Percentiles rank a stretch among this genome's conserved stretches.
Conservation (phyloP, 2,888 invertebrate genomes). For the Leptinotarsa haldemani region DNA sequence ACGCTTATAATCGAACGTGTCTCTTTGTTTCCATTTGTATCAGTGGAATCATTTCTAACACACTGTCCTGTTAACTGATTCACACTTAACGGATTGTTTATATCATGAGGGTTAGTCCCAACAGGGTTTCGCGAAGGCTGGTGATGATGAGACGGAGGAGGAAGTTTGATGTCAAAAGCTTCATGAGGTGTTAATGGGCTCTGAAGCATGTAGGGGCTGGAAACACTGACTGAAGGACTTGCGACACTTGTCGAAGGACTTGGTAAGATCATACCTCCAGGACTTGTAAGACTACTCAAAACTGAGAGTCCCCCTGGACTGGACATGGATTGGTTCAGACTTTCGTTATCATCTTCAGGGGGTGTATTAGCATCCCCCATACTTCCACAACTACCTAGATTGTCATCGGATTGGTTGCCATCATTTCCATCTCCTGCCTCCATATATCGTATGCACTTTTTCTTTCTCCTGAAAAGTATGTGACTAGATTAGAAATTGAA, state of each 20-base stretch:
- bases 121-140: slow-evolving; percentile 80
- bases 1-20: slow-evolving; percentile 66
- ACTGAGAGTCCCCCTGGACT: slow-evolving; percentile 75
- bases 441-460: slow-evolving; percentile 96
- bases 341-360: slow-evolving; percentile 76
- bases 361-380: slow-evolving; percentile 78
- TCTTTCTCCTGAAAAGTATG: slow-evolving; percentile 83
- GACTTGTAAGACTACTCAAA: slow-evolving; percentile 77
- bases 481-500: slow-evolving; percentile 14
- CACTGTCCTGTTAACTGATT: slow-evolving; percentile 87
- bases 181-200: slow-evolving; percentile 64
- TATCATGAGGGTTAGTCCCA: slow-evolving; percentile 91
- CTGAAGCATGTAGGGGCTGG: slow-evolving; percentile 71
- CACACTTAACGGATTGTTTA: slow-evolving; percentile 91
- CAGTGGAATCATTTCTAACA: slow-evolving; percentile 62
- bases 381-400: slow-evolving; percentile 84
- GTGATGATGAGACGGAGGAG: slow-evolving; percentile 62
- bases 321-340: slow-evolving; percentile 70
- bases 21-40: slow-evolving; percentile 61
- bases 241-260: slow-evolving; percentile 82
- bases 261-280: slow-evolving; percentile 76
- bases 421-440: slow-evolving; percentile 78
- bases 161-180: slow-evolving; percentile 63
- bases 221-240: slow-evolving; percentile 72
- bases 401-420: slow-evolving; percentile 77